phyloP scores from a whole-genome alignment of 2,888 invertebrate species.

The Ectemnius cavifrons region DNA sequence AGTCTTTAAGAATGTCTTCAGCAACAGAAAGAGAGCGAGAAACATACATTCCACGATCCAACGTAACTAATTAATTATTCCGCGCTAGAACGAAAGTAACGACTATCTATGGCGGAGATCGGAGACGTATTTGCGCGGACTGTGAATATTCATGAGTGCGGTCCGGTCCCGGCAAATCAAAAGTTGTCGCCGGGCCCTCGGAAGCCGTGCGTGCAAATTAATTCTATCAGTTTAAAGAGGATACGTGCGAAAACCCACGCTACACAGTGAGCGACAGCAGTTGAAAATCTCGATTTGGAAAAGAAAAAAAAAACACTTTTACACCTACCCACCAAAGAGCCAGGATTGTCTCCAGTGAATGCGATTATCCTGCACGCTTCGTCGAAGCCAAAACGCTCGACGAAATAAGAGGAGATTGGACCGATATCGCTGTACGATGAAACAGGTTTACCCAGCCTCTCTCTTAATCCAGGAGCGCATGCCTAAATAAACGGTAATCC shows the following conservation, averaged over 20 bases:
- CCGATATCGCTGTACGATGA: constrained; percentile 86
- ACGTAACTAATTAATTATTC: constrained; percentile 8
- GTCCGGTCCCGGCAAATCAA: constrained; percentile 3
- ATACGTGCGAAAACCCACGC: constrained; percentile 6
- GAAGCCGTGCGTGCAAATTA: constrained; percentile 29
- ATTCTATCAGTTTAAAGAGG: constrained; percentile 2
- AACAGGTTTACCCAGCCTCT: constrained; percentile 88
- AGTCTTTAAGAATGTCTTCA: neutral
- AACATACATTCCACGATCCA: neutral
- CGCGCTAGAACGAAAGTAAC: neutral
- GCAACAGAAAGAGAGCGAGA: neutral
- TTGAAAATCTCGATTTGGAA: too few relatives aligned
- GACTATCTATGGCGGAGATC: constrained; percentile 2
- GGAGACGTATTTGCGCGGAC: constrained; percentile 10
- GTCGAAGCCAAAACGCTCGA: constrained; percentile 91
- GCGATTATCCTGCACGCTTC: constrained; percentile 89
- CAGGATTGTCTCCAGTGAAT: constrained; percentile 97
- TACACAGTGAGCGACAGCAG: neutral
- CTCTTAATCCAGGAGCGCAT: constrained; percentile 86
- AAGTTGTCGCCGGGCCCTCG: constrained; percentile 13
- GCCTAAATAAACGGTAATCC: constrained; percentile 79
- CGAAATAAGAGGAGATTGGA: constrained; percentile 87
- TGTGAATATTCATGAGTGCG: constrained; percentile 36
- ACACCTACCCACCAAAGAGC: constrained; percentile 86
- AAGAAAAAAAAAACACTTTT: neutral